Evolutionary conservation across 2,797 vertebrate species (phyloP), one percentile per base, ranked within the genome.

Genomic region (Chelidonichthys spinosus): DNA sequence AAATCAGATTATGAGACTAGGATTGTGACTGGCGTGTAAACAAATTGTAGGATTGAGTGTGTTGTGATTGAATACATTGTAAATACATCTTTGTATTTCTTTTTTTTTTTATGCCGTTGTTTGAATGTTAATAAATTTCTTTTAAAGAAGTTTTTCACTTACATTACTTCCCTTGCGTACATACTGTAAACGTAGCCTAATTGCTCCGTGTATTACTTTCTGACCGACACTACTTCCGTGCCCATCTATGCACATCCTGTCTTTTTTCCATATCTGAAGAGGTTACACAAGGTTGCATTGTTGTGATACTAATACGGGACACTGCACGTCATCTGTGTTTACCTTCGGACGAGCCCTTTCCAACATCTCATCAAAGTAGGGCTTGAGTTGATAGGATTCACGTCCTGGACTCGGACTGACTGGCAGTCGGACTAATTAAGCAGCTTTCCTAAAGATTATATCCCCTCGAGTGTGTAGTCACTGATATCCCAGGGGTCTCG

Each of bases 41-140:
- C 85, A 84, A 79, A 63, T 50, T 1, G 1, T 63, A 37, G 33
- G 46, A 18, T 54, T 72, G 69, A 64, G 61, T 60, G 72, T 67
- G 70, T 82, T 53, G 39, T 61, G 18, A 50, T 67, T 78, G 60
- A 85, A 78, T 70, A 82, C 47, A 37, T 63, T 93, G 90, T 92
- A 93, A 87, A 92, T 93, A 92, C 71, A 83, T 78, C 53, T 87
- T 90, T 93, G 85, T 86, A 88, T 81, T 86, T 85, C 55, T 25
- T 25, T 25, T 25, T 25, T 89, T 87, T 89, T 87, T 88, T 82
- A 87, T 81, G 72, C 56, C 69, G 10, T 35, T 72, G 46, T 79
- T 81, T 77, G 11, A 68, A 83, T 78, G 61, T 79, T 77, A 92
- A 84, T 89, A 91, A 91, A 89, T 79, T 78, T 74, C 32, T 50